phyloP scores from a whole-genome alignment of 2,113 vertebrate species.

The Seriola dumerili region DNA sequence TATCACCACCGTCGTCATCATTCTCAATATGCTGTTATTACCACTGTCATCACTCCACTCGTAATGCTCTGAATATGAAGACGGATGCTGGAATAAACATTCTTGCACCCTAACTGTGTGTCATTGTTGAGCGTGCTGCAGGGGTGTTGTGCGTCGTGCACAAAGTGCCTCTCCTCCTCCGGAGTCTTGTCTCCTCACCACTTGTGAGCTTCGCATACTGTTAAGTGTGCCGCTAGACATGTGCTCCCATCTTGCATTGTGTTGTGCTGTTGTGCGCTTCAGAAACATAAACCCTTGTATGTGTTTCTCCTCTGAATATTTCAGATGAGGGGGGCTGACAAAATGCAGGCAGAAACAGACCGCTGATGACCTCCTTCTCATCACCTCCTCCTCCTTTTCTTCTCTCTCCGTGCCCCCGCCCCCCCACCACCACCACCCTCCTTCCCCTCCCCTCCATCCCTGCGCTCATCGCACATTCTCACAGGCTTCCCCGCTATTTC shows the following conservation, averaged over 20 bases:
- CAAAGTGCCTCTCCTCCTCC: slow-evolving; percentile 39
- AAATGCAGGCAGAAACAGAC: slow-evolving; percentile 69
- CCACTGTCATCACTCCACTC: slow-evolving; percentile 29
- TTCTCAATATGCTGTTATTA: slow-evolving; percentile 55
- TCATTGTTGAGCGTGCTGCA: slow-evolving; percentile 54
- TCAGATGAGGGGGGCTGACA: slow-evolving; percentile 66
- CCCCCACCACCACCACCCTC: too few relatives aligned
- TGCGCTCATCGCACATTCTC: slow-evolving; percentile 53
- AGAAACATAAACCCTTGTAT: slow-evolving; percentile 38
- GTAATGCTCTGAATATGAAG: slow-evolving; percentile 39
- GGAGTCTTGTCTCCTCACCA: slow-evolving; percentile 41
- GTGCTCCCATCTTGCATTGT: slow-evolving; percentile 52
- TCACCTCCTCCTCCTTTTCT: slow-evolving; percentile 41
- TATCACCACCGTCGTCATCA: slow-evolving; percentile 34
- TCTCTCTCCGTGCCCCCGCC: not conserved
- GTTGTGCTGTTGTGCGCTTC: slow-evolving; percentile 25
- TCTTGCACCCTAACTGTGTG: slow-evolving; percentile 29
- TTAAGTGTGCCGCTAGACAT: slow-evolving; percentile 53
- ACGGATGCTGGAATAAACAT: slow-evolving; percentile 48
- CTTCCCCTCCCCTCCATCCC: not conserved
- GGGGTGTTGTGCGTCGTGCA: slow-evolving; percentile 25
- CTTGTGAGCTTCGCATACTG: slow-evolving; percentile 61
- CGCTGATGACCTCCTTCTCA: slow-evolving; percentile 80
- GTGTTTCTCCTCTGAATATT: slow-evolving; percentile 76
- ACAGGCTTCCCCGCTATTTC: slow-evolving; percentile 70